Evolutionary conservation across 2,797 vertebrate species (phyloP), one percentile per base, ranked within the genome.

Genomic region (Eupleurogrammus muticus): DNA sequence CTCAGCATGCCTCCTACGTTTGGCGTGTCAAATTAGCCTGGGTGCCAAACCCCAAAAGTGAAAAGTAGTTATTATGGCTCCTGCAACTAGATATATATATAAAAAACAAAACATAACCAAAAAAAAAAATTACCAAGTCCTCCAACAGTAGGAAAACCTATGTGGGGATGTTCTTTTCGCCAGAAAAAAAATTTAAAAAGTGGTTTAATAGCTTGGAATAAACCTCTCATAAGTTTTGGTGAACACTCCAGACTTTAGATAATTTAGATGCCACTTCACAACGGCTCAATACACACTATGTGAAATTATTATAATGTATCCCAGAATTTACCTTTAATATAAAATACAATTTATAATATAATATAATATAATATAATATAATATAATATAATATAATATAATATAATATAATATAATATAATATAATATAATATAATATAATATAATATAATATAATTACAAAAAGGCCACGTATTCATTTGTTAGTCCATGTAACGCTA

Each of bases 181-280:
- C 51, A 48, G 38, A 57, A 66, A 68, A 20, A 59, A 23, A 69
- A 72, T 19, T 44, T 19, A 71, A 32, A 58, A 44, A 12, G 49
- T 62, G 67, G 40, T 73, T 75, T 73, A 61, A 63, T 21, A 64
- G 50, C 35, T 64, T 35, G 47, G 38, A 79, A 60, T 59, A 73
- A 81, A 92, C 86, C 79, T 87, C 73, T 89, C 92, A 91, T 85
- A 93, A 94, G 84, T 94, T n/a, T 92, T 88, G 9, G 23, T 38
- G 58, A 77, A 80, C 32, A 59, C 19, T 62, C 17, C 51, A 23
- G 4, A 70, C 5, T 71, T 71, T 32, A 17, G 9, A 56, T 75
- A 10, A 72, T 75, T 80, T 69, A 73, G 17, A 75, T 46, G 12
- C 16, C 35, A 12, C 46, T 62, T 34, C 50, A 32, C 62, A 1